A percentile compares a stretch with the other conserved stretches of the same genome.
Evolutionary conservation across 2,797 vertebrate species (phyloP).

Genomic region (Periophthalmus magnuspinnatus): DNA sequence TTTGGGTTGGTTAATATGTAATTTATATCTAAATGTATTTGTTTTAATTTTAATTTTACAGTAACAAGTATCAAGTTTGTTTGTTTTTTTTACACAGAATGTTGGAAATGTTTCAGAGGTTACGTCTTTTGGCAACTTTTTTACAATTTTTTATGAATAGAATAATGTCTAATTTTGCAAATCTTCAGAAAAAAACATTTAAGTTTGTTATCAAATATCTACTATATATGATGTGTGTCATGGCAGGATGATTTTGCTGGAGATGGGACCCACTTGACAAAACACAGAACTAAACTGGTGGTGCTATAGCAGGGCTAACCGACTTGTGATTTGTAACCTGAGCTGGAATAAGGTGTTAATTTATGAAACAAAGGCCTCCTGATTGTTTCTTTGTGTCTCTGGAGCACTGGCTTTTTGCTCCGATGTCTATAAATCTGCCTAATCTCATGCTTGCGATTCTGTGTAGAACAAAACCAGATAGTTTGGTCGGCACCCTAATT

Average conservation of each 20-base stretch:
- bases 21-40: not conserved
- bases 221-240: not conserved
- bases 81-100: no score
- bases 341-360: slow-evolving; percentile 19
- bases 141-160: not conserved
- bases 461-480: slow-evolving; percentile 23
- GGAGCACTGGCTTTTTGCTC: not conserved
- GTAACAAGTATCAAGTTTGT: no score
- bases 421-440: not conserved
- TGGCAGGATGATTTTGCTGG: not conserved
- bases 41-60: no score
- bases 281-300: not conserved
- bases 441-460: slow-evolving; percentile 18
- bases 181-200: no score
- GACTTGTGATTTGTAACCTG: slow-evolving; percentile 37
- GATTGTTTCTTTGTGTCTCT: slow-evolving; percentile 4
- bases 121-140: not conserved
- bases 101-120: not conserved
- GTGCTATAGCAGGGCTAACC: slow-evolving; percentile 21
- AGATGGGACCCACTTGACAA: not conserved
- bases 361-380: slow-evolving; percentile 19
- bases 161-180: no score
- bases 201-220: not conserved
- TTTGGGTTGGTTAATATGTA: not conserved
- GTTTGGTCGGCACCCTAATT: slow-evolving; percentile 21